phyloP scores from a whole-genome alignment of 2,113 vertebrate species.

The Aldabrachelys gigantea region DNA sequence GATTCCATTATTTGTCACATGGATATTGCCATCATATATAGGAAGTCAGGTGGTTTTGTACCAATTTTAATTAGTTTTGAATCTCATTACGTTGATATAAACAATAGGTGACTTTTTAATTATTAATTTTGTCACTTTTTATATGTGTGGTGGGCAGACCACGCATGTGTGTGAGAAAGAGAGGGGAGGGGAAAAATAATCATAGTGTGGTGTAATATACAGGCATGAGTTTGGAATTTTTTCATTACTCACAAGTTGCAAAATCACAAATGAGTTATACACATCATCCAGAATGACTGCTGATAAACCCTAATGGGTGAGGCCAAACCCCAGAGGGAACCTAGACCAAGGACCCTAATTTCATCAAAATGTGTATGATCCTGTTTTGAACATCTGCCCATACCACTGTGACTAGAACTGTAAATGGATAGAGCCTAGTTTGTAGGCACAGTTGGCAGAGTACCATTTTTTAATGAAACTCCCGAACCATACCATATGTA shows the following conservation, averaged over 20 bases:
- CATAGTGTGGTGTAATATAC: not conserved
- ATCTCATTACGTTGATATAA: not conserved
- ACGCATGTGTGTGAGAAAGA: not conserved
- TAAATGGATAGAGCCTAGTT: slow-evolving; percentile 12
- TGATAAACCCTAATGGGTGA: not conserved
- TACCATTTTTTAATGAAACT: slow-evolving; percentile 28
- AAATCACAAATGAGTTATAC: not conserved
- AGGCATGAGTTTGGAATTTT: not conserved
- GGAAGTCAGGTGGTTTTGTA: not conserved
- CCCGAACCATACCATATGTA: slow-evolving; percentile 13
- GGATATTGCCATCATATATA: not conserved
- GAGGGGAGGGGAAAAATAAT: not conserved
- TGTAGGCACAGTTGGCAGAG: not conserved
- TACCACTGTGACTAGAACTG: slow-evolving; percentile 1
- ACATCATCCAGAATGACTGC: not conserved
- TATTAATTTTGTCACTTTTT: not conserved
- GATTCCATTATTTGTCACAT: not conserved
- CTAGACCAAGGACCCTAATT: not conserved
- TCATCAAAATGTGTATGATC: not conserved
- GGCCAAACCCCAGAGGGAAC: not conserved
- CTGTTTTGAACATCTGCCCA: slow-evolving; percentile 24
- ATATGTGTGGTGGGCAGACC: not conserved
- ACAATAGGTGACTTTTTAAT: not conserved
- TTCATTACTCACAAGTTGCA: not conserved
- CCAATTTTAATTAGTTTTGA: not conserved